Evolutionary conservation across 2,113 vertebrate species (phyloP).

Genomic region (Pandion haliaetus): DNA sequence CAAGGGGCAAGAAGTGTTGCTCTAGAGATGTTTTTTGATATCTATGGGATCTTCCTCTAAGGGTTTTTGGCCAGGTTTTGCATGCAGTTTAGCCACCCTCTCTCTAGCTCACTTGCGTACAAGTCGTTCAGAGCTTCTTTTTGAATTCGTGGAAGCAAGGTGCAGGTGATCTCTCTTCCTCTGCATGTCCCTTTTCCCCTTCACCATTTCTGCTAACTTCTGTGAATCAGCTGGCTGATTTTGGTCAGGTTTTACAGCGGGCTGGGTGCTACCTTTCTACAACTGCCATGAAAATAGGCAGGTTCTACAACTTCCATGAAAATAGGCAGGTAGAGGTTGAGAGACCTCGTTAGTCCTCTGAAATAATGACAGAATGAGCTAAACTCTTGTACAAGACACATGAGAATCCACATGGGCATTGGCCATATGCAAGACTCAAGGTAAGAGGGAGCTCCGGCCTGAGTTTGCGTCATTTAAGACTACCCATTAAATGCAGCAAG

Average conservation of each 20-base stretch:
- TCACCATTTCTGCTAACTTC: background rate
- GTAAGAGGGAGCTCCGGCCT: background rate
- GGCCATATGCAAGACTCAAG: background rate
- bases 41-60: too few relatives aligned
- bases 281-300: background rate
- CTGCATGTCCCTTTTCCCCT: background rate
- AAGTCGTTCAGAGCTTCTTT: background rate
- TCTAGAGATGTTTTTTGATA: background rate
- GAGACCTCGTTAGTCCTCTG: background rate
- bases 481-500: background rate
- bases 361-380: background rate
- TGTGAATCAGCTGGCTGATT: background rate
- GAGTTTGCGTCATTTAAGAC: background rate
- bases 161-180: background rate
- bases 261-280: background rate
- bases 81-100: fast-evolving
- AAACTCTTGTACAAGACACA: background rate
- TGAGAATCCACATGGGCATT: fast-evolving
- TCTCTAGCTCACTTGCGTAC: background rate
- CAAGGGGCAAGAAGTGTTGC: background rate
- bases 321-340: background rate
- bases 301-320: background rate
- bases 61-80: background rate
- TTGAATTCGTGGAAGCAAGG: background rate
- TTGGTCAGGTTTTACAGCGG: background rate